Conservation (phyloP, 1,140 invertebrate species). For the Tetramorium simillimum region DNA sequence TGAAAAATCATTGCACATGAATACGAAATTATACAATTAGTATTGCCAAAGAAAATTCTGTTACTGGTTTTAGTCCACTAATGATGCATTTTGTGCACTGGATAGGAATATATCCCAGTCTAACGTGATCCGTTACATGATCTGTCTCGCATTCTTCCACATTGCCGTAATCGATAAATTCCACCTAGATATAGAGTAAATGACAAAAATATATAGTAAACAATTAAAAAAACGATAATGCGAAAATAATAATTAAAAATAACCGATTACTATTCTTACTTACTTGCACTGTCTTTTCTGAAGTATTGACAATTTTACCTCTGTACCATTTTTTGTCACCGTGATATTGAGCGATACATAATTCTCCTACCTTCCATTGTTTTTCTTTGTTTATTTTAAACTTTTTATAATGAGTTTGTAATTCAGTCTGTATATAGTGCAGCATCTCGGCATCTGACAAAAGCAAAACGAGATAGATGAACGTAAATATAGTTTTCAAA, state of each 20-base stretch:
- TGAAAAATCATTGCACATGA: not conserved
- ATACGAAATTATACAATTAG: not conserved
- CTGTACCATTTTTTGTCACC: slow-evolving; percentile 87
- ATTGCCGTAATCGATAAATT: slow-evolving; percentile 86
- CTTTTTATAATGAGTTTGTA: slow-evolving; percentile 85
- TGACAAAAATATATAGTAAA: slow-evolving; percentile 22
- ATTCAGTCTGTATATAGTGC: slow-evolving; percentile 60
- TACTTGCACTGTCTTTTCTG: slow-evolving; percentile 70
- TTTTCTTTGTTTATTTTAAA: slow-evolving; percentile 82
- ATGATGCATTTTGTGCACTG: slow-evolving; percentile 81
- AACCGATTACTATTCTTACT: slow-evolving; percentile 21
- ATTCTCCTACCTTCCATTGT: slow-evolving; percentile 86
- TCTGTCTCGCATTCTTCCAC: slow-evolving; percentile 83
- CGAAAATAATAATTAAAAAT: slow-evolving; percentile 20
- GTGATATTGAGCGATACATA: slow-evolving; percentile 88
- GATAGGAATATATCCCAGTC: slow-evolving; percentile 87
- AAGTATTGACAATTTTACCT: slow-evolving; percentile 78
- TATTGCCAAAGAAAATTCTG: slow-evolving; percentile 8
- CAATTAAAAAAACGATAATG: not conserved
- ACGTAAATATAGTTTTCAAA: not conserved
- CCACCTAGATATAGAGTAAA: slow-evolving; percentile 73
- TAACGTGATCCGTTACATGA: slow-evolving; percentile 87
- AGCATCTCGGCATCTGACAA: slow-evolving; percentile 16
- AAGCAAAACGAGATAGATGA: not conserved
- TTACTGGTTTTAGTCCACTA: slow-evolving; percentile 82